Conservation (phyloP, 2,888 invertebrate genomes). For the Caenorhabditis sp. region DNA sequence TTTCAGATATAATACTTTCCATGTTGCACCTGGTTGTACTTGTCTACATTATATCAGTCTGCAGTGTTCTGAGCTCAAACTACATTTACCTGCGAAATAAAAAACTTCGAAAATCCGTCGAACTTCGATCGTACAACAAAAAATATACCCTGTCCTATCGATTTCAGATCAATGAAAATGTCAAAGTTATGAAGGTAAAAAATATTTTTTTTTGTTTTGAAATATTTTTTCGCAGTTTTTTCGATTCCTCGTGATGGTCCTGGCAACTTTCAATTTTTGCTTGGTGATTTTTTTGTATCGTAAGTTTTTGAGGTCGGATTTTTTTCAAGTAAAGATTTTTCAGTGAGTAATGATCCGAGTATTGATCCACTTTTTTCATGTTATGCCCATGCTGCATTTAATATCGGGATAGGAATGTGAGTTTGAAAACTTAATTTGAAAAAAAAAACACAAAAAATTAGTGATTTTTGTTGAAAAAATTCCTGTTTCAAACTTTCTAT, state of each 20-base stretch:
- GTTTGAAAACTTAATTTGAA: too few species aligned
- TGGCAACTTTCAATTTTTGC: not conserved
- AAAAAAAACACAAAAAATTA: too few species aligned
- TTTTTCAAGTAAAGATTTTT: too few species aligned
- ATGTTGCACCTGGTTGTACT: not conserved
- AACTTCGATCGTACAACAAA: conserved; percentile 5
- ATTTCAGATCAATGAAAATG: conserved; percentile 31
- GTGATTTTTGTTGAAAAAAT: too few species aligned
- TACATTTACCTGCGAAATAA: not conserved
- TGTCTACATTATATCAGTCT: not conserved
- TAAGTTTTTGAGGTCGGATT: not conserved
- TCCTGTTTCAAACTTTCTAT: too few species aligned
- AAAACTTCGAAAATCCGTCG: not conserved
- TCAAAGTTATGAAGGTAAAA: conserved; percentile 13
- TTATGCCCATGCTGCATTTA: not conserved
- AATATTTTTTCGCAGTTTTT: not conserved
- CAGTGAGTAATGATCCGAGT: not conserved
- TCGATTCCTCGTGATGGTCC: not conserved
- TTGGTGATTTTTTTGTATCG: not conserved
- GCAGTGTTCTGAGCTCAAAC: not conserved
- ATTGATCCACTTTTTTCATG: not conserved
- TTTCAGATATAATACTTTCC: not conserved
- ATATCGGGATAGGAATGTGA: not conserved
- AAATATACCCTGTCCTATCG: conserved; percentile 15
- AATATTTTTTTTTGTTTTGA: not conserved